Evolutionary conservation across 2,797 vertebrate genomes (phyloP), one percentile per base, ranked within the genome.

Genomic region (Lagocephalus sceleratus): DNA sequence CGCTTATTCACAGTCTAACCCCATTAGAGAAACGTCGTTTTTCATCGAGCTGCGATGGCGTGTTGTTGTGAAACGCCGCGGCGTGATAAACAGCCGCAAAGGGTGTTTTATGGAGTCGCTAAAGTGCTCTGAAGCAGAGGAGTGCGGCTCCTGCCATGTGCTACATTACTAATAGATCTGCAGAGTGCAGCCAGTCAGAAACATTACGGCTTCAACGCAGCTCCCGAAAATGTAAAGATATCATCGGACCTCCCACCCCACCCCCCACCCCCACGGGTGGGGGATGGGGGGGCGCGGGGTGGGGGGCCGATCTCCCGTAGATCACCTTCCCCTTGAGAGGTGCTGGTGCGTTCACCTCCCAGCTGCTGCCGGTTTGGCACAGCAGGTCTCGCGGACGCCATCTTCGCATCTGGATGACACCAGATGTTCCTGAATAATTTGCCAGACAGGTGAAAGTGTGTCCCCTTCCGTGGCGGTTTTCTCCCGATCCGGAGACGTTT

Each of bases 381-480:
- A 60, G 32, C 72, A 56, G 15, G 25, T 44, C 69, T 78, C 63
- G 52, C 78, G 77, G 68, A 71, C 71, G 63, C 60, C 60, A 41
- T 82, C 68, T 45, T 68, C 51, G 68, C 84, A 84, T 83, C 79
- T 81, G 80, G 68, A 82, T 48, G 0, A 17, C 63, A 60, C 56
- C 88, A 89, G 85, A 85, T 88, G 87, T 80, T 86, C 72, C 51
- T 69, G 78, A 80, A 82, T 81, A 67, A 79, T 82, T 71, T 78
- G 63, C 71, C 67, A 54, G n/a, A 63, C 71, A 78, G 80, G 86
- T 87, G 71, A 85, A 72, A 77, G 82, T 72, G 79, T 66, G 32
- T 57, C 54, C 46, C 54, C 60, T 57, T 44, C 58, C 26, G 59
- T 56, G 17, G 23, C 44, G 16, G 71, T 20, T 67, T n/a, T 47